phyloP scores from a whole-genome alignment of 1,140 invertebrate genomes.

The Drosophila nebulosa region DNA sequence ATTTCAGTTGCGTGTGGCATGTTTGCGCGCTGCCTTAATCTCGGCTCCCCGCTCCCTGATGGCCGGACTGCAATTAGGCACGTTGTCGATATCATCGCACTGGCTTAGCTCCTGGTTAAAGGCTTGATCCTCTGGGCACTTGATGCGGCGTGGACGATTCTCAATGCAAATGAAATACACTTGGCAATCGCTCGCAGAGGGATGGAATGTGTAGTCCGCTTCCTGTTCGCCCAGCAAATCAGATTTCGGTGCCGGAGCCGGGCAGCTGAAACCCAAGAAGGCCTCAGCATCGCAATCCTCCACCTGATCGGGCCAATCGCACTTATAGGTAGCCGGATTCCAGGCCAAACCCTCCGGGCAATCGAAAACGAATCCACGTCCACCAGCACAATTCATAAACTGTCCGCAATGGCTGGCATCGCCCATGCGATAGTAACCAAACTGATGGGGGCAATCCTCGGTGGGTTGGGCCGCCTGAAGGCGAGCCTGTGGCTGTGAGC shows the following conservation, averaged over 20 bases:
- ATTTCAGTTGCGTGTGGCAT: slow-evolving; percentile 36
- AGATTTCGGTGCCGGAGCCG: slow-evolving; percentile 81
- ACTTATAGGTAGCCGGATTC: slow-evolving; percentile 87
- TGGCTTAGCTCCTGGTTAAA: slow-evolving; percentile 89
- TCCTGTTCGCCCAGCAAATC: slow-evolving; percentile 71
- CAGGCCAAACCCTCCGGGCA: slow-evolving; percentile 92
- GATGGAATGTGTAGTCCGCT: slow-evolving; percentile 83
- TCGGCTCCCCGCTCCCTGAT: slow-evolving; percentile 61
- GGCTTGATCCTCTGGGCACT: slow-evolving; percentile 89
- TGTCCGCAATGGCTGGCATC: slow-evolving; percentile 88
- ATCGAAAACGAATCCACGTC: slow-evolving; percentile 82
- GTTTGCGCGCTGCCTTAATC: slow-evolving; percentile 66
- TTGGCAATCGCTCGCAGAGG: slow-evolving; percentile 86
- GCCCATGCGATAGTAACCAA: slow-evolving; percentile 89
- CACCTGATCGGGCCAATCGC: slow-evolving; percentile 94
- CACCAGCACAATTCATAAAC: slow-evolving; percentile 92
- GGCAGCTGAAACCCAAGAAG: slow-evolving; percentile 87
- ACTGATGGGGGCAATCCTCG: slow-evolving; percentile 91
- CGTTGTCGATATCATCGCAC: slow-evolving; percentile 90
- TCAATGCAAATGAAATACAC: slow-evolving; percentile 92
- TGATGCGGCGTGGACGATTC: slow-evolving; percentile 85
- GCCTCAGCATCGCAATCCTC: slow-evolving; percentile 89
- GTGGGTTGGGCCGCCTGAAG: slow-evolving; percentile 84
- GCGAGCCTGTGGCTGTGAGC: slow-evolving; percentile 85
- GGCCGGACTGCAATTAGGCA: slow-evolving; percentile 85